phyloP scores from a whole-genome alignment of 2,888 invertebrate genomes.

The Cosmorhoe ocellata region DNA sequence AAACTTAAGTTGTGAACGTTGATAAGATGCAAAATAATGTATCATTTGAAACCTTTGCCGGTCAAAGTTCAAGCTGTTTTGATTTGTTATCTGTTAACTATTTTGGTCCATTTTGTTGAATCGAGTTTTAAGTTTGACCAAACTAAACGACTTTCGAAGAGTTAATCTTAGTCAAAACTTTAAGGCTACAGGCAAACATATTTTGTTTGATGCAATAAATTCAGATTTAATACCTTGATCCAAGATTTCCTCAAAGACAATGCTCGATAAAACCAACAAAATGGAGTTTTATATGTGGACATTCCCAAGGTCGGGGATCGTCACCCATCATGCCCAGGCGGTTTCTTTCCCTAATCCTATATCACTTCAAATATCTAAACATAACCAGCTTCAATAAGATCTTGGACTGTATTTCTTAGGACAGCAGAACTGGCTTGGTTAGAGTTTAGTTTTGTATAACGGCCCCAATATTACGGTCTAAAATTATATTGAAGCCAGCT shows the following conservation, averaged over 20 bases:
- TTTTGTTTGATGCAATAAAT: too few species aligned
- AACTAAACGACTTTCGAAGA: too few species aligned
- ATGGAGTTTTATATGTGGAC: constrained; percentile 48
- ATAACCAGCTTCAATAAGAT: too few species aligned
- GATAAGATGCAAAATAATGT: constrained; percentile 28
- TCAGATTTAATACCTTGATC: neutral
- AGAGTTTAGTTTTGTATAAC: too few species aligned
- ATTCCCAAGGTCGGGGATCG: constrained; percentile 57
- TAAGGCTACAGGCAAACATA: too few species aligned
- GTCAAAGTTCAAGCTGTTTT: constrained; percentile 46
- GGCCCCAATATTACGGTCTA: too few species aligned
- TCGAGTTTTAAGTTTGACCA: constrained; percentile 3
- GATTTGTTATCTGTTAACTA: constrained; percentile 39
- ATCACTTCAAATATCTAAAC: neutral
- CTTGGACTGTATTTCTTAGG: too few species aligned
- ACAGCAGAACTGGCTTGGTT: too few species aligned
- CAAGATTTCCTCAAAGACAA: constrained; percentile 18
- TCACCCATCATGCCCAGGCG: constrained; percentile 34
- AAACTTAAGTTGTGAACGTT: constrained; percentile 13
- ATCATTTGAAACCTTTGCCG: constrained; percentile 31
- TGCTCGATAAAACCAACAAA: constrained; percentile 28
- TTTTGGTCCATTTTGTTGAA: constrained; percentile 20
- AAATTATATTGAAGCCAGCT: too few species aligned
- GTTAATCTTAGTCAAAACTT: too few species aligned
- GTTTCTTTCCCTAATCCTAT: constrained; percentile 1